Conservation (phyloP, 1,140 invertebrate genomes). For the Condylostylus longicornis region DNA sequence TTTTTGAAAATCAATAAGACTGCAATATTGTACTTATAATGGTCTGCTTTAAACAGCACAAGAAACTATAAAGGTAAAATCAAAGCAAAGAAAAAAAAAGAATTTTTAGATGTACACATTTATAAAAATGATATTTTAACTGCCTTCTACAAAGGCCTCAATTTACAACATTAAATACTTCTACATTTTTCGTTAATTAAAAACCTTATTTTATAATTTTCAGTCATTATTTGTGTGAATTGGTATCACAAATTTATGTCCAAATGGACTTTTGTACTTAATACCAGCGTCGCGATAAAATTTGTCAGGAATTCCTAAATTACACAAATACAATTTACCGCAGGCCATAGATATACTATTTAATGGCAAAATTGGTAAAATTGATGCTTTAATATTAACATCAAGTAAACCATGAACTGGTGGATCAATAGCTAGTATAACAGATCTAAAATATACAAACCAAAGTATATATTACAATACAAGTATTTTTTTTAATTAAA, state of each 20-base stretch:
- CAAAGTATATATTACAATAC: background rate
- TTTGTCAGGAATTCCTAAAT: slow-evolving; percentile 64
- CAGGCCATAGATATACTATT: slow-evolving; percentile 41
- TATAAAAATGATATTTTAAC: no score
- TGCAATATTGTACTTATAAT: no score
- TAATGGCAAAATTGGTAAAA: slow-evolving; percentile 60
- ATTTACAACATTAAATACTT: no score
- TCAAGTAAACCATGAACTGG: slow-evolving; percentile 49
- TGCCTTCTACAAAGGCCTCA: no score
- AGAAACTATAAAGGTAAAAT: no score
- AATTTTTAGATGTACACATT: no score
- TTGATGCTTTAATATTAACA: slow-evolving; percentile 55
- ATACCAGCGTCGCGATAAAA: slow-evolving; percentile 64
- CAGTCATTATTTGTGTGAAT: slow-evolving; percentile 59
- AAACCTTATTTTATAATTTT: no score
- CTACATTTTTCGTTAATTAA: no score
- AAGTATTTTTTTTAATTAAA: background rate
- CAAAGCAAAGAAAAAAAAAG: no score
- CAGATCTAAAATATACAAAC: slow-evolving; percentile 39
- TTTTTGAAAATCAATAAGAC: no score
- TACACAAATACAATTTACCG: slow-evolving; percentile 74
- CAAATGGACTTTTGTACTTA: slow-evolving; percentile 74
- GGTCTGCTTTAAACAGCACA: no score
- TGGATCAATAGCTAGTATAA: slow-evolving; percentile 67
- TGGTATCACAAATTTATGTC: slow-evolving; percentile 73